These are phyloP conservation scores for Agrotis exclamationis DNA, from an alignment of 2,888 invertebrate genomes.

Conservation along the genomic window DNA sequence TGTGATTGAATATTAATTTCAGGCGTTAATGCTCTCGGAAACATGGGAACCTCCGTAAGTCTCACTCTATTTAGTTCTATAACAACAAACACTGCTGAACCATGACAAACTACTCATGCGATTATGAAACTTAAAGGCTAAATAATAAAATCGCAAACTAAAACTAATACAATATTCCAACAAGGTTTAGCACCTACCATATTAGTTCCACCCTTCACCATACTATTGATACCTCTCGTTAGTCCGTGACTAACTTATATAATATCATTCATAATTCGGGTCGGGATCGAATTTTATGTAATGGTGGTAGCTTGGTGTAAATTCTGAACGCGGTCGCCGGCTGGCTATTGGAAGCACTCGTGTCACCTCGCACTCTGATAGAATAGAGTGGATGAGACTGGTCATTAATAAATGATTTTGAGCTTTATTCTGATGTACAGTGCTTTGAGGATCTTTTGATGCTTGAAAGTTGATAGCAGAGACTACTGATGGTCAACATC, in stretches of 20 bases:
- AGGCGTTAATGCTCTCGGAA: no score
- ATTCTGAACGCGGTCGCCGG: constrained; percentile 76
- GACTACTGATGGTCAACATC: no score
- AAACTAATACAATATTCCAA: constrained; percentile 29
- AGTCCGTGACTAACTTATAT: constrained; percentile 65
- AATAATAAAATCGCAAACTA: neutral
- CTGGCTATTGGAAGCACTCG: constrained; percentile 79
- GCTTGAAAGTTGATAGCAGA: no score
- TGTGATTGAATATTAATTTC: no score
- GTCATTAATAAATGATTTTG: neutral
- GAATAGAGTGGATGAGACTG: constrained; percentile 60
- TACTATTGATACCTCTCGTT: constrained; percentile 42
- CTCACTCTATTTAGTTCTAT: no score
- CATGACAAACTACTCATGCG: no score
- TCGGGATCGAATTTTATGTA: constrained; percentile 83
- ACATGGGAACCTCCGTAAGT: no score
- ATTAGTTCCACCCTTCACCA: constrained; percentile 37
- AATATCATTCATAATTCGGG: constrained; percentile 79
- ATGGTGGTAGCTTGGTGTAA: constrained; percentile 79
- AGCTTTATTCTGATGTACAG: neutral
- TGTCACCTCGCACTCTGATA: constrained; percentile 61
- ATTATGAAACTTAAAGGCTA: no score
- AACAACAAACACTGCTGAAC: no score
- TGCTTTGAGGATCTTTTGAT: no score
- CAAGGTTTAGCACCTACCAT: neutral